Evolutionary conservation across 2,113 vertebrate genomes (phyloP).

Genomic region (Baryphthengus martii): DNA sequence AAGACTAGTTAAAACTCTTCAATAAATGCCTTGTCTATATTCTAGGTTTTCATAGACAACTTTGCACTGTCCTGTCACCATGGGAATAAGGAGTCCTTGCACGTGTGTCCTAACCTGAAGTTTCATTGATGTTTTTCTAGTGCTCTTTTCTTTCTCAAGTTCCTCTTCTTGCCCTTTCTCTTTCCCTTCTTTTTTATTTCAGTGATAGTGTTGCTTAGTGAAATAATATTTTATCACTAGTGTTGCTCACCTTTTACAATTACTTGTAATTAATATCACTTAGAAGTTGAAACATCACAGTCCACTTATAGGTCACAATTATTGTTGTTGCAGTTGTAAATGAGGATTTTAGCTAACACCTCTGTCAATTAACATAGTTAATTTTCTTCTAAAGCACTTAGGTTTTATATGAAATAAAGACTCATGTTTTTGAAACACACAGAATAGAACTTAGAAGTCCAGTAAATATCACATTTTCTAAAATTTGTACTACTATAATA

Average conservation of each 20-base stretch:
- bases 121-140: not conserved
- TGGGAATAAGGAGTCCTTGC: not conserved
- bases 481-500: not conserved
- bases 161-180: not conserved
- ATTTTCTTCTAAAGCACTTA: slow-evolving; percentile 16
- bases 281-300: slow-evolving; percentile 30
- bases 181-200: not conserved
- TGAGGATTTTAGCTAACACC: not conserved
- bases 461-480: slow-evolving; percentile 9
- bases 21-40: not conserved
- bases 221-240: not conserved
- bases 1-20: not conserved
- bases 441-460: not conserved
- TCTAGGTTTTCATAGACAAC: not conserved
- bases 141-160: not conserved
- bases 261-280: not conserved
- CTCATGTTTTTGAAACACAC: slow-evolving; percentile 21
- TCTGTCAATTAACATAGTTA: not conserved
- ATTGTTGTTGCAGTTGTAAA: not conserved
- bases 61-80: not conserved
- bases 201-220: not conserved
- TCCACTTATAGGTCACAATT: slow-evolving; percentile 46
- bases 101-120: not conserved
- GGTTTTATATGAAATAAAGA: not conserved
- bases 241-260: not conserved